Base-by-base conservation (phyloP, 2,113 vertebrate species). In the Phoxinus phoxinus region DNA sequence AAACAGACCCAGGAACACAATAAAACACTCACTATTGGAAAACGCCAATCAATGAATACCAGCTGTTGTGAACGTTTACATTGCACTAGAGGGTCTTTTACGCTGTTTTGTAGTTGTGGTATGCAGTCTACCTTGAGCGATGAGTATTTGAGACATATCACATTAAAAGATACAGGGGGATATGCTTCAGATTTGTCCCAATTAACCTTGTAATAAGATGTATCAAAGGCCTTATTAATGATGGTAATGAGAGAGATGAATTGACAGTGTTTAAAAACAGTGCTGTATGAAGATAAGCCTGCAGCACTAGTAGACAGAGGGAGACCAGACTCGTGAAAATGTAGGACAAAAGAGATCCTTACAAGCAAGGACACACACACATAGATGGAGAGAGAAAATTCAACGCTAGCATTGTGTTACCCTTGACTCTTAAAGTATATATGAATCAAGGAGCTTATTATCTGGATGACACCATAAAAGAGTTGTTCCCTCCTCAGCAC, bases 191-290 rank as follows among this genome's bases (percentile, higher is more conserved):
- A 95, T 96, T 96, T 96, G 95, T 97, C 95, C 96, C 95, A 97
- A 96, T 97, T 97, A 96, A 96, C 96, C 96, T 97, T 96, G 95
- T 95, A 96, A 96, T 93, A 91, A 96, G 95, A 96, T 94, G 94
- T 96, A 96, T 94, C 94, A 91, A 93, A 94, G 92, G 87, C 93
- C 91, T 94, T 95, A 94, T 95, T 96, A 96, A 96, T 96, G 95
- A 96, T 94, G 94, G 93, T 96, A 97, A 97, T 97, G 96, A 97
- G 93, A 91, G 90, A 93, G 93, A 94, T 94, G 91, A 92, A 94
- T 91, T 93, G 92, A 96, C 95, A 95, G 95, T 94, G 94, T 93
- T 95, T 93, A 94, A 96, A 86, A 91, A 96, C 95, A 95, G 94
- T 94, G 94, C 91, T 93, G 95, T 94, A 96, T 97, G 96, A 96